Evolutionary conservation across 2,888 invertebrate species (phyloP), one percentile per base, ranked within the genome.

Genomic region (Drosophila gaucha): DNA sequence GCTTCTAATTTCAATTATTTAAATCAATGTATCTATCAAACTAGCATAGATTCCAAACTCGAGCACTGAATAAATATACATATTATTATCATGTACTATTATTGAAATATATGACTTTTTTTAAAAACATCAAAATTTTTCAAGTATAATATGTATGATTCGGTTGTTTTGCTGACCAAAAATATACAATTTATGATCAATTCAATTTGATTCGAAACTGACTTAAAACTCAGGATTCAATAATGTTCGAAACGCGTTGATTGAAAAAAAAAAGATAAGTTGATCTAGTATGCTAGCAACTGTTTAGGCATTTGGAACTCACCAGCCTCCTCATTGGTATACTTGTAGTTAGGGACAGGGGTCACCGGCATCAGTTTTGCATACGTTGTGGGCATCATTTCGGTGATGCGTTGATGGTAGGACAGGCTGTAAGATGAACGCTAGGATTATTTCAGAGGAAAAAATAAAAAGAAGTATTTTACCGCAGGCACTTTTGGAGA

Each of bases 381-480:
- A 92, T 98, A 98, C 0, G 95, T 93, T 84, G 96, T 96, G 4
- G 99, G 98, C 90, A 98, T 95, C 93, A 98, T 97, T 83, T 99
- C 98, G 52, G 95, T 95, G 65, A 99, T 96, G 84, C 98, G 94
- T 91, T 98, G 97, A 91, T 97, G 96, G 91, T 99, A 99, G 1
- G 99, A 98, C 71, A 99, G 93, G 88, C 97, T 96, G 84, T 22
- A 12, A 36, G 2, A 36, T n/a, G 3, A 3, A 4, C 16, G n/a
- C n/a, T n/a, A 9, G 16, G 10, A 4, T 18, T 12, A 14, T 10
- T 9, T 8, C 1, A 14, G 3, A 2, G 35, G 0, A 20, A 3
- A 9, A 12, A 10, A 10, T 5, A 2, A 31, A 4, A 0, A 14
- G 9, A 0, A 2, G 1, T 5, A 3, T 22, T 36, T 5, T 91